Conservation (phyloP, 2,797 vertebrate species). For the Emydoidea blandingii region DNA sequence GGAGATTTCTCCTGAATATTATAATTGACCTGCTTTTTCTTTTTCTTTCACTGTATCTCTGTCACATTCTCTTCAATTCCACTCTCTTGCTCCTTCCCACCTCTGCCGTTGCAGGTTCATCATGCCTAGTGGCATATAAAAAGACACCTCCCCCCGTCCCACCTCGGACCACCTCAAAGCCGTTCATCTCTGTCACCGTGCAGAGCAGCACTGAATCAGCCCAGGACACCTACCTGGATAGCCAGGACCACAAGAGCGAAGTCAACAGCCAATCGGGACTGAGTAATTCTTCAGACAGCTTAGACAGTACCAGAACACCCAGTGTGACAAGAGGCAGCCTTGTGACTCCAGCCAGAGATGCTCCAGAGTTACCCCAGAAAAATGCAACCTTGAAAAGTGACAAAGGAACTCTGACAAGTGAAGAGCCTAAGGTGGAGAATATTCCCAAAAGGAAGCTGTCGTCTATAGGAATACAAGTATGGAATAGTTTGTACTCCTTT, state of each 20-base stretch:
- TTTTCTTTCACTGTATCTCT: conserved; percentile 61
- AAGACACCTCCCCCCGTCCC: conserved; percentile 96
- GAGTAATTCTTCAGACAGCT: conserved; percentile 98
- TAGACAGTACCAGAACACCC: conserved; percentile 94
- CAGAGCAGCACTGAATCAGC: conserved; percentile 99
- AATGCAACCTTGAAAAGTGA: conserved; percentile 89
- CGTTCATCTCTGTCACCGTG: conserved; percentile 98
- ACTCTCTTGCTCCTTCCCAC: conserved; percentile 47
- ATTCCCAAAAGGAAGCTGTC: conserved; percentile 95
- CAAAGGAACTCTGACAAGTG: conserved; percentile 84
- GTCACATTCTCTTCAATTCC: conserved; percentile 43
- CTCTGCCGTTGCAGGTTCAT: conserved; percentile 87
- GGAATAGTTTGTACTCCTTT: conserved; percentile 74
- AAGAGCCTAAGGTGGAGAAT: conserved; percentile 86
- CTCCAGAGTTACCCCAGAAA: conserved; percentile 84
- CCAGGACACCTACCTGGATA: conserved; percentile 97
- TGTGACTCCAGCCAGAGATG: conserved; percentile 84
- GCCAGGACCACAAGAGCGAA: conserved; percentile 94
- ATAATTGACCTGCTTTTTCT: conserved; percentile 71
- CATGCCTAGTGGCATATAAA: conserved; percentile 98
- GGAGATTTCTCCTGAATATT: conserved; percentile 44
- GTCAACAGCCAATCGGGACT: conserved; percentile 96
- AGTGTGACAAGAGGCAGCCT: conserved; percentile 89
- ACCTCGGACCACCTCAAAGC: conserved; percentile 96
- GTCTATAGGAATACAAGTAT: conserved; percentile 99